Percentiles rank a stretch among this genome's conserved stretches.
Conservation (phyloP, 64 coral and sea anemone species). For the Astreopora myriophthalma region DNA sequence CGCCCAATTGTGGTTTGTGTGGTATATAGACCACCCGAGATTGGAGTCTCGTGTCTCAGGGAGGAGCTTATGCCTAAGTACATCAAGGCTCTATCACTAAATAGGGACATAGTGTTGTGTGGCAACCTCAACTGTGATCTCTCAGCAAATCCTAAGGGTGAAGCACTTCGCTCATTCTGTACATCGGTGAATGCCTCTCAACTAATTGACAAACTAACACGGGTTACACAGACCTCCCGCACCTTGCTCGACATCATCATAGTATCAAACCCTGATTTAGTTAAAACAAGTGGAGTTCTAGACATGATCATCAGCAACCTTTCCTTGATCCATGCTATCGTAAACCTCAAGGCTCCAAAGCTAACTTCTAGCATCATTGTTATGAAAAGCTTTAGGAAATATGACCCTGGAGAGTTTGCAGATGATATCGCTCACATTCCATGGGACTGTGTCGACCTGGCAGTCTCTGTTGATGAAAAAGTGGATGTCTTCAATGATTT, state of each 20-base stretch:
- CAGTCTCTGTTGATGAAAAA: conserved; percentile 19
- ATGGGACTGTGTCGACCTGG: neutral
- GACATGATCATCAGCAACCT: too few relatives aligned
- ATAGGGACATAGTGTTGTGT: conserved; percentile 53
- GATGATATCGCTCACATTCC: neutral
- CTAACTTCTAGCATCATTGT: too few relatives aligned
- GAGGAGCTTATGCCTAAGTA: conserved; percentile 47
- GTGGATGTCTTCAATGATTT: conserved; percentile 41
- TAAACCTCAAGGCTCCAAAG: too few relatives aligned
- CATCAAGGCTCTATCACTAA: conserved; percentile 16
- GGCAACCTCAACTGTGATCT: conserved; percentile 48
- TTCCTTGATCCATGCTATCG: too few relatives aligned
- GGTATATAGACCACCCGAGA: conserved; percentile 29
- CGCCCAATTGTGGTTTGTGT: too few relatives aligned
- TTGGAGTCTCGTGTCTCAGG: conserved; percentile 8
- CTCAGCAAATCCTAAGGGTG: neutral
- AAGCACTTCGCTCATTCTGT: conserved; percentile 29
- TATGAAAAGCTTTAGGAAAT: too few relatives aligned
- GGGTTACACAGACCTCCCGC: neutral
- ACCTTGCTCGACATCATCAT: too few relatives aligned
- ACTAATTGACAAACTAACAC: conserved; percentile 45
- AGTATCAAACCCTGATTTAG: too few relatives aligned
- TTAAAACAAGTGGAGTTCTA: too few relatives aligned
- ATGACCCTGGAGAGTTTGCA: too few relatives aligned
- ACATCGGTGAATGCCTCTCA: conserved; percentile 25